Conservation (phyloP, 2,888 invertebrate genomes). For the Eledona agricola region DNA sequence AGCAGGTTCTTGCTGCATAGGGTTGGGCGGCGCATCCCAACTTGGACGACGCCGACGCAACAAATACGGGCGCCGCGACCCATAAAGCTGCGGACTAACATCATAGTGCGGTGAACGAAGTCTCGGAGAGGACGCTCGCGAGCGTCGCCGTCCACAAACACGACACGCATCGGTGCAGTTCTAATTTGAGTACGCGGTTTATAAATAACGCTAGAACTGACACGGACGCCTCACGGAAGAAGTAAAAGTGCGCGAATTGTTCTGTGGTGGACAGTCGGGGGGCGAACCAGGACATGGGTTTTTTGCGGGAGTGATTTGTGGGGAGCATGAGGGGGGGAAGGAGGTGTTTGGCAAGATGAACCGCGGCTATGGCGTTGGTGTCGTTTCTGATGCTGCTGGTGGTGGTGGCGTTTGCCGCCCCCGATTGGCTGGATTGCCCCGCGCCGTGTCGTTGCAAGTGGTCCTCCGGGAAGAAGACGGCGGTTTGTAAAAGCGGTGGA, state of each 20-base stretch:
- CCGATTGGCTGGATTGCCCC: conserved; percentile 91
- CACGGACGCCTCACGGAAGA: conserved; percentile 7
- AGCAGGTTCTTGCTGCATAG: conserved; percentile 57
- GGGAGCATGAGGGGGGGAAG: conserved; percentile 26
- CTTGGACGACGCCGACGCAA: conserved; percentile 61
- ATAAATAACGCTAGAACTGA: conserved; percentile 39
- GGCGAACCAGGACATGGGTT: conserved; percentile 7
- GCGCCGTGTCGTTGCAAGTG: conserved; percentile 90
- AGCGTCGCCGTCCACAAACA: conserved; percentile 26
- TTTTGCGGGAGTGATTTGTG: conserved; percentile 11
- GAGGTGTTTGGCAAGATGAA: conserved; percentile 53
- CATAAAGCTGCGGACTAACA: conserved; percentile 61
- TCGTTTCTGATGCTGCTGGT: conserved; percentile 58
- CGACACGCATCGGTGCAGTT: conserved; percentile 36
- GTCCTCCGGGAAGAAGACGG: conserved; percentile 91
- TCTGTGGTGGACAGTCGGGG: conserved; percentile 4
- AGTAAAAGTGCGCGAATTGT: conserved; percentile 7
- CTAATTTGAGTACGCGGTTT: conserved; percentile 32
- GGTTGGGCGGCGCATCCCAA: conserved; percentile 55
- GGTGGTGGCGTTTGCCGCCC: conserved; percentile 66
- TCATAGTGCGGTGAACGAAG: conserved; percentile 63
- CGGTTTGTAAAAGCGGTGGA: conserved; percentile 83
- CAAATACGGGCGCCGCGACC: conserved; percentile 60
- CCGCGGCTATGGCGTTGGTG: conserved; percentile 58
- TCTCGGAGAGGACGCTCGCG: conserved; percentile 52